Base-by-base conservation (phyloP, 2,888 invertebrate genomes). In the Mycalesis mineus region DNA sequence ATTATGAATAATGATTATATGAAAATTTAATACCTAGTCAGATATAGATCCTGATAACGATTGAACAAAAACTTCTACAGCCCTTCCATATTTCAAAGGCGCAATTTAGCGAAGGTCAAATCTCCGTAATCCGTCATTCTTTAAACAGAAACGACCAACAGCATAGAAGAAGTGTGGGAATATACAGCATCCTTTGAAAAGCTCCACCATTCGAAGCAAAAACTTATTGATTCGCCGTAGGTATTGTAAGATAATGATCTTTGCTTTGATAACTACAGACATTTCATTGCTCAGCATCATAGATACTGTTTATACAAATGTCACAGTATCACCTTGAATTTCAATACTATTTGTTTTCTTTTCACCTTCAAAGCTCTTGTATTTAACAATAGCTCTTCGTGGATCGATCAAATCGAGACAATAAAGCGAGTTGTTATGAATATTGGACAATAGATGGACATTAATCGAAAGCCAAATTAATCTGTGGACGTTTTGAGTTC, bases 401-500 rank as follows among this genome's bases (percentile, higher is more conserved):
- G 42, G 53, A 57, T 58, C 52, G 50, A 60, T 62, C 61, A 55
- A 50, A 60, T 56, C 59, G 47, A 65, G 62, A 64, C 61, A 65
- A 64, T 63, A 57, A 62, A 59, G 64, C 52, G 55, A 58, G 60
- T 48, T 60, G 65, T 65, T 68, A 67, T 65, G 65, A 65, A 64
- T 62, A 56, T 58, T 62, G 64, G 72, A 74, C 74, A 78, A 74
- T 69, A 59, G 65, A 62, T 68, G 64, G 68, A 66, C 45, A 56
- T 55, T 60, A 57, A 54, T 59, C 50, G 56, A 39, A 29, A 49
- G 49, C 22, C 36, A 22, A 33, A 62, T 51, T 55, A 39, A 51
- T 44, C 39, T 7, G 47, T 36, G 28, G 78, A 78, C 81, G 77
- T 74, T 83, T 84, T 80, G 74, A 84, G 87, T 86, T 88, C 88